Percentiles rank a stretch among this genome's conserved stretches.
phyloP scores from a whole-genome alignment of 2,113 vertebrate species.

The Leiothrix lutea region DNA sequence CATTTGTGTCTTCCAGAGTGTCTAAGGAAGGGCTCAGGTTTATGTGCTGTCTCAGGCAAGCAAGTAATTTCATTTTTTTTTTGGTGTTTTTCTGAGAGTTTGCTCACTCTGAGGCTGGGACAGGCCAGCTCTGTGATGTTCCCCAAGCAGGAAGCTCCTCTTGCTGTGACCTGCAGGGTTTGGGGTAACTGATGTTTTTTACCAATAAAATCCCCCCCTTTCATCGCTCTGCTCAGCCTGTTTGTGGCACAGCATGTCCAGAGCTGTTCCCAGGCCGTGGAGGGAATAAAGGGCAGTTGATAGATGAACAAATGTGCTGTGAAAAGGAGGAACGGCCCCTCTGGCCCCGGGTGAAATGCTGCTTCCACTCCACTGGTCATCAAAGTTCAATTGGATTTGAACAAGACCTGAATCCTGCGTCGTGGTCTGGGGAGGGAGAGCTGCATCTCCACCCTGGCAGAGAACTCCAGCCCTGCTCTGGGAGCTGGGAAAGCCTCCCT shows the following conservation, averaged over 20 bases:
- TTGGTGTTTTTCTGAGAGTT: fast-evolving
- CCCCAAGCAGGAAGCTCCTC: background rate
- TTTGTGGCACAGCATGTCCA: background rate
- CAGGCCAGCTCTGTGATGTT: fast-evolving
- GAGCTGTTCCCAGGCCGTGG: background rate
- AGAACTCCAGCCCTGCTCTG: background rate
- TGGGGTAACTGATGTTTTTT: background rate
- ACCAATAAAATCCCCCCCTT: background rate
- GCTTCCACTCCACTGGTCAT: background rate
- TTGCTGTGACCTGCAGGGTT: background rate
- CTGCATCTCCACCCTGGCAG: background rate
- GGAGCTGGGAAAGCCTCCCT: background rate
- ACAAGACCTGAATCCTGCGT: background rate
- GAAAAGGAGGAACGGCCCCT: background rate
- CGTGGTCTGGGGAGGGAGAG: background rate
- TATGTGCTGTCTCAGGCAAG: background rate
- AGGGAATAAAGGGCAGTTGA: background rate
- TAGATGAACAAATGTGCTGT: background rate
- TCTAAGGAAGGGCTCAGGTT: background rate
- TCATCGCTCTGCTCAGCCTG: background rate
- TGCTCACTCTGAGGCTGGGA: background rate
- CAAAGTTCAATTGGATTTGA: slow-evolving; percentile 1
- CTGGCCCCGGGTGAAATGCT: background rate
- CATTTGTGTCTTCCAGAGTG: background rate
- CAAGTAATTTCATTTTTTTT: background rate